Base-by-base conservation (phyloP, 2,113 vertebrate genomes). In the Rhagologus leucostigma region DNA sequence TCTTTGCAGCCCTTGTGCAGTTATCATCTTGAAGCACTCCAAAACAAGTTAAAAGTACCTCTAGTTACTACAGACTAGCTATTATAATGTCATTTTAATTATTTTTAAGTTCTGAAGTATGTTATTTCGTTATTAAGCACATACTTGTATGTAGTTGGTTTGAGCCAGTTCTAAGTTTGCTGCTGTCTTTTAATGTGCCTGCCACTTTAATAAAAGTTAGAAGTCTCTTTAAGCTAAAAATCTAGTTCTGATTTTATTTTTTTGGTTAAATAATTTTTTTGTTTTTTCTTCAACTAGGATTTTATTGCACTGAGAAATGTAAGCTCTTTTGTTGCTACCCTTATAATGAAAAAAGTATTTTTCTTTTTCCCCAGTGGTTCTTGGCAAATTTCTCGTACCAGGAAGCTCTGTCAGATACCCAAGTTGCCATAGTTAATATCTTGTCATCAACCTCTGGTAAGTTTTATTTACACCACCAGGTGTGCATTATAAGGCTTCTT, bases 381-480 rank as follows among this genome's bases (percentile, higher is more conserved):
- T 98, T 99, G 96, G 99, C 99, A 93, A 99, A 99, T 96, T 98
- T 99, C 69, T 99, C 99, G 24, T 99, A 99, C 95, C 99, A 99
- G 96, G 99, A 99, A 96, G 99, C 99, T 44, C 98, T 99, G 87
- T 99, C 99, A 29, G 98, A 99, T 95, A 99, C 99, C 20, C 98
- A 99, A 69, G 99, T 99, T 30, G 99, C 99, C 59, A 98, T 99
- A 39, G 99, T 99, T 97, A 99, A 99, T 97, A 98, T 99, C 89
- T 97, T 99, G 89, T 99, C 99, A 2, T 99, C 99, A 91, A 99
- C 99, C 16, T 99, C 99, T 97, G 99, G 99, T 99, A 97, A 98
- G 96, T 95, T 86, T 50, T 87, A 82, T 86, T 93, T 95, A 23
- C 47, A 65, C 67, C 55, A 27, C 49, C 30, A 86, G 20, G 23